phyloP scores from a whole-genome alignment of 2,113 vertebrate genomes.

The Axis porcinus region DNA sequence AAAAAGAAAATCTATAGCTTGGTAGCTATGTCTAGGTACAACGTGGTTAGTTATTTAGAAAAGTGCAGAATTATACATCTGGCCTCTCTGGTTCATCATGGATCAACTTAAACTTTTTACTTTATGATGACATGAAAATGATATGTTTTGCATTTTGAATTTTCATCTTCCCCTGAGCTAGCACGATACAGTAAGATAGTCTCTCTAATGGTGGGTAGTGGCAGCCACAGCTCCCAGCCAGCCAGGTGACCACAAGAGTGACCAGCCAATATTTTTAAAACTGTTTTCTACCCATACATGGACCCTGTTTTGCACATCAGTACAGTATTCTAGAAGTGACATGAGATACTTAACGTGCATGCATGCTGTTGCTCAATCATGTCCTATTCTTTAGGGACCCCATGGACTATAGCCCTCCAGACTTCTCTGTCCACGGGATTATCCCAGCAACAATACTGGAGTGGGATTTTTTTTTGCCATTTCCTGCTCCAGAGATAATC shows the following conservation, averaged over 20 bases:
- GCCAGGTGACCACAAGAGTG: background rate
- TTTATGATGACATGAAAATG: background rate
- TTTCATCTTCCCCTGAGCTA: background rate
- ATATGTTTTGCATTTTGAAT: background rate
- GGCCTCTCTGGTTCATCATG: background rate
- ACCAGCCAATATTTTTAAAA: background rate
- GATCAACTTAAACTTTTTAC: background rate
- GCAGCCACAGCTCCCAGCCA: background rate
- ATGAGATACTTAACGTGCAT: background rate
- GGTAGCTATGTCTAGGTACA: background rate
- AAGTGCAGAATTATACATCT: background rate
- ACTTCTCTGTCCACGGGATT: background rate
- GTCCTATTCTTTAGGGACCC: background rate
- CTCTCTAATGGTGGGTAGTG: background rate
- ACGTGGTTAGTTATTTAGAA: background rate
- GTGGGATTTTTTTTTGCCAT: background rate
- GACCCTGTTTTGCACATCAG: background rate
- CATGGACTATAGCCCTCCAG: background rate
- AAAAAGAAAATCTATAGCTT: background rate
- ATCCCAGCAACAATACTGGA: background rate
- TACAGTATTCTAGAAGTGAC: background rate
- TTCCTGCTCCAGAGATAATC: background rate
- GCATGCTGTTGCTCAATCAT: fast-evolving
- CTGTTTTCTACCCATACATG: background rate
- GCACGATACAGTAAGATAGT: background rate